Conservation (phyloP, 2,888 invertebrate genomes). For the Trachelus stipa region DNA sequence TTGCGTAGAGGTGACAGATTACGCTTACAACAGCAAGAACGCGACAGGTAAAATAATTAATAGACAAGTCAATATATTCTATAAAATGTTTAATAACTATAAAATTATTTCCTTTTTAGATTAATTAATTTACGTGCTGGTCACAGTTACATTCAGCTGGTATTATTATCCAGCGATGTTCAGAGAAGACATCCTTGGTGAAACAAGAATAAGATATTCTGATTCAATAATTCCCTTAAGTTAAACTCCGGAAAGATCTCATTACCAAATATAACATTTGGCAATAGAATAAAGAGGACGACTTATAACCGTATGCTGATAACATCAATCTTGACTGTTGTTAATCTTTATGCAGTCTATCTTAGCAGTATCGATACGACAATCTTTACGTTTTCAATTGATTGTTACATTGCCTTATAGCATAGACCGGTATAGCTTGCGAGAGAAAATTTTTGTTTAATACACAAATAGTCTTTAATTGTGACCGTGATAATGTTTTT, state of each 20-base stretch:
- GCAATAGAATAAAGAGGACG: background rate
- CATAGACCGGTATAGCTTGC: background rate
- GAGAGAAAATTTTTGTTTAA: background rate
- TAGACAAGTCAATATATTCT: background rate
- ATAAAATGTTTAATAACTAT: background rate
- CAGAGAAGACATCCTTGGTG: constrained; percentile 30
- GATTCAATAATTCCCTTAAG: background rate
- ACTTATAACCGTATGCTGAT: background rate
- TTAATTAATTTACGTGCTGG: constrained; percentile 57
- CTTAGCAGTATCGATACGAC: background rate
- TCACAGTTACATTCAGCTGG: constrained; percentile 57
- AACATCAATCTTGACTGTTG: background rate
- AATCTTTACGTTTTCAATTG: background rate
- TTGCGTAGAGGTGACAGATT: constrained; percentile 53
- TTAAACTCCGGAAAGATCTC: background rate
- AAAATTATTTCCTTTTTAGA: constrained; percentile 36
- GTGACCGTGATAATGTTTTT: background rate
- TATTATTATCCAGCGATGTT: constrained; percentile 45
- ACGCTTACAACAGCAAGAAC: constrained; percentile 56
- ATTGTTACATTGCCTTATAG: background rate
- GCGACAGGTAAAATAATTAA: constrained; percentile 43
- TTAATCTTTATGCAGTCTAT: background rate
- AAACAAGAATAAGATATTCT: background rate
- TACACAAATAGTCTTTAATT: background rate
- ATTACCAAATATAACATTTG: background rate